These are phyloP conservation scores for Andricus curvator DNA, from an alignment of 2,888 invertebrate genomes.

Conservation along the genomic window DNA sequence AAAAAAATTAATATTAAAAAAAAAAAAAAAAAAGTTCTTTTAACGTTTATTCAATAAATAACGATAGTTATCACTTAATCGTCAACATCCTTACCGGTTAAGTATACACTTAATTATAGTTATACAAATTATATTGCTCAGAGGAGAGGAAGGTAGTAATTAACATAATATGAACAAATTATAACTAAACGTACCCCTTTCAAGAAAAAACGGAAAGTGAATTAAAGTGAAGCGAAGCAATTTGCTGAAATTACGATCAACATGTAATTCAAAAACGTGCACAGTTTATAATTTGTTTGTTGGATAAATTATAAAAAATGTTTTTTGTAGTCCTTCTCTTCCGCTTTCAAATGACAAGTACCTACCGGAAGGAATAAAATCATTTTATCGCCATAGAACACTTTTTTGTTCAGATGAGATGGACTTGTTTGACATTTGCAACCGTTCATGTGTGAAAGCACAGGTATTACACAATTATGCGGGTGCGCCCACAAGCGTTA, in stretches of 20 bases:
- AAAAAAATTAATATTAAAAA: too few species aligned
- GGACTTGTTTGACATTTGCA: conserved; percentile 4
- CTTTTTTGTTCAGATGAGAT: neutral
- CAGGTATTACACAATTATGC: conserved; percentile 41
- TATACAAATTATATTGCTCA: neutral
- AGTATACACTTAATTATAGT: neutral
- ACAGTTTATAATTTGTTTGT: neutral
- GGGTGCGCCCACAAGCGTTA: neutral
- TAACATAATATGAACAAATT: neutral
- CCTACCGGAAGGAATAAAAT: neutral
- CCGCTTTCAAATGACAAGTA: neutral
- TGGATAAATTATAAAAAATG: neutral
- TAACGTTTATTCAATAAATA: neutral
- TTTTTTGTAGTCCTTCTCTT: neutral
- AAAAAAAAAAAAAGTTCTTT: too few species aligned
- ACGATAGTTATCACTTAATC: neutral
- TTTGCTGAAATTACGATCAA: neutral
- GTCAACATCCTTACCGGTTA: neutral
- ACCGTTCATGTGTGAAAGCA: neutral
- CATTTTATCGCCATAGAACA: neutral
- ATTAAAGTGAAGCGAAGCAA: neutral
- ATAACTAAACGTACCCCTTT: neutral
- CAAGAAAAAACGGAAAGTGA: neutral
- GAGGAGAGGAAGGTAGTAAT: neutral
- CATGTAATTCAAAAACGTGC: neutral